Evolutionary conservation across 2,797 vertebrate genomes (phyloP).

Genomic region (Malurus leucopterus): DNA sequence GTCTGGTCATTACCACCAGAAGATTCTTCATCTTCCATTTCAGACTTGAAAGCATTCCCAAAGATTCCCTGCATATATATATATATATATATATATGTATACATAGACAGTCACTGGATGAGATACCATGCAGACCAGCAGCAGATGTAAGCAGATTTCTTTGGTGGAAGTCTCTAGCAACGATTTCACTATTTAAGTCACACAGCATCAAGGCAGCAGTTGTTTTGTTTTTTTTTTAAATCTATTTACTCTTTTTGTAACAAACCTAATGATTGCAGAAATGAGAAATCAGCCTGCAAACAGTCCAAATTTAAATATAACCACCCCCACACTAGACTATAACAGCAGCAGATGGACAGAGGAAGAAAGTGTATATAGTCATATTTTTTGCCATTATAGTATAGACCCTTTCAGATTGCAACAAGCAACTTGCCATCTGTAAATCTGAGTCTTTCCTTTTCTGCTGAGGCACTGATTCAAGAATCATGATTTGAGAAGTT

Average conservation of each 20-base stretch:
- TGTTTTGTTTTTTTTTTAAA: not conserved
- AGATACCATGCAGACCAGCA: not conserved
- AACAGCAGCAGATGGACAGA: constrained; percentile 70
- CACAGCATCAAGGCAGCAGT: constrained; percentile 5
- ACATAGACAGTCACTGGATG: not conserved
- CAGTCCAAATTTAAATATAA: constrained; percentile 63
- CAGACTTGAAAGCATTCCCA: not conserved
- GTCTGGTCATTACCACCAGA: not conserved
- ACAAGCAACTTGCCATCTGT: constrained; percentile 61
- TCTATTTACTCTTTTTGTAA: constrained; percentile 41
- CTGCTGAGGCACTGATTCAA: constrained; percentile 65
- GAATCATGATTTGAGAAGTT: constrained; percentile 52
- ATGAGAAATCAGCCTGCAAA: constrained; percentile 54
- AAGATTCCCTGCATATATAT: not conserved
- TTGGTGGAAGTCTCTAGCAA: not conserved
- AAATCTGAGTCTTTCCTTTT: constrained; percentile 60
- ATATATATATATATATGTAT: not conserved
- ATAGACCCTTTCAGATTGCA: constrained; percentile 62
- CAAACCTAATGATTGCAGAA: constrained; percentile 36
- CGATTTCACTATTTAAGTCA: constrained; percentile 26
- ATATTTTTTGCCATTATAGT: constrained; percentile 61
- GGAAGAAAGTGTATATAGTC: constrained; percentile 63
- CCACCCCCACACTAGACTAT: constrained; percentile 48
- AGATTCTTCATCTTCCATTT: not conserved
- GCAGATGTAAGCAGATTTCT: constrained; percentile 2